These are phyloP conservation scores for Odontocolon sp. DNA, from an alignment of 2,888 invertebrate genomes.

Conservation along the genomic window DNA sequence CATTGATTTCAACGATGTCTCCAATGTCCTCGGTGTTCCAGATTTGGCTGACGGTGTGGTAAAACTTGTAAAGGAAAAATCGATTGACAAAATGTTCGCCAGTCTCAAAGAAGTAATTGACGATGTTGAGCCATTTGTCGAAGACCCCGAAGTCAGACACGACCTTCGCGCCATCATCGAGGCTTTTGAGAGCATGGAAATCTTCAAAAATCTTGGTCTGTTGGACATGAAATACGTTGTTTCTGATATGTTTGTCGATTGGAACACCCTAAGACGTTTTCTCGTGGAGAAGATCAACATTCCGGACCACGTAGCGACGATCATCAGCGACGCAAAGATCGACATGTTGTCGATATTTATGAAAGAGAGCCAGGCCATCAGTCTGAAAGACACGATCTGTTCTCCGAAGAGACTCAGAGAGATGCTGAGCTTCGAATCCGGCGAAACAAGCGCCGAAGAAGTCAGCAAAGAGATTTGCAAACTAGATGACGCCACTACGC, in stretches of 20 bases:
- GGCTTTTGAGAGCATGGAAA: slow-evolving; percentile 80
- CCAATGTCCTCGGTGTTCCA: slow-evolving; percentile 74
- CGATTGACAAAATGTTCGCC: slow-evolving; percentile 80
- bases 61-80: slow-evolving; percentile 81
- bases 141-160: slow-evolving; percentile 74
- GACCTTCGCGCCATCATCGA: slow-evolving; percentile 80
- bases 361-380: slow-evolving; percentile 70
- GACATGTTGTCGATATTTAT: slow-evolving; percentile 76
- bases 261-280: slow-evolving; percentile 72
- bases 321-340: slow-evolving; percentile 71
- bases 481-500: slow-evolving; percentile 79
- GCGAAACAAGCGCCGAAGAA: slow-evolving; percentile 68
- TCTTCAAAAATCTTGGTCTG: slow-evolving; percentile 81
- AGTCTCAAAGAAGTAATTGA: slow-evolving; percentile 81
- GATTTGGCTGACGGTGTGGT: slow-evolving; percentile 81
- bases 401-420: slow-evolving; percentile 72
- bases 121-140: slow-evolving; percentile 81
- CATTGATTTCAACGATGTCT: slow-evolving; percentile 79
- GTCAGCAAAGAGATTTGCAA: slow-evolving; percentile 82
- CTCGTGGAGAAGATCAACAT: slow-evolving; percentile 70
- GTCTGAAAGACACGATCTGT: slow-evolving; percentile 75
- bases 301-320: slow-evolving; percentile 65
- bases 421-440: slow-evolving; percentile 71
- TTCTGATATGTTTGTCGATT: slow-evolving; percentile 76
- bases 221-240: slow-evolving; percentile 80